phyloP scores from a whole-genome alignment of 1,140 invertebrate species.

The Drosophila aff. region DNA sequence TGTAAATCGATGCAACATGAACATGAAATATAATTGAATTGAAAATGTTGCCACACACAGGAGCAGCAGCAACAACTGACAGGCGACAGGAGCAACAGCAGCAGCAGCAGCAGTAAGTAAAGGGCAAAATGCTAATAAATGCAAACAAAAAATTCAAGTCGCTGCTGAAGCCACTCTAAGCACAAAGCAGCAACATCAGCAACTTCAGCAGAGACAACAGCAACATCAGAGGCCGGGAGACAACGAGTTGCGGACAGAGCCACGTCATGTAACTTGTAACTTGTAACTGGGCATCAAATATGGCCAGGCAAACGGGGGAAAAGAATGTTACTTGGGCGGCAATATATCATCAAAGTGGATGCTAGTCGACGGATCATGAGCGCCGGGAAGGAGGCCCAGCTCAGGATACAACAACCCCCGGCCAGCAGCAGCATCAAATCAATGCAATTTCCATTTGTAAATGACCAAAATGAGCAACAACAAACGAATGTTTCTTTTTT shows the following conservation, averaged over 20 bases:
- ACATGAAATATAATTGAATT: conserved; percentile 84
- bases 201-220: conserved; percentile 47
- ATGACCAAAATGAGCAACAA: conserved; percentile 72
- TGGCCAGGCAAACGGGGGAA: conserved; percentile 44
- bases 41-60: conserved; percentile 80
- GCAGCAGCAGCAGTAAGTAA: conserved; percentile 24
- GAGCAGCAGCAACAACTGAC: conserved; percentile 62
- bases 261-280: conserved; percentile 78
- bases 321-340: conserved; percentile 59
- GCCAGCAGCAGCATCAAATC: conserved; percentile 61
- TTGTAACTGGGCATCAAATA: conserved; percentile 75
- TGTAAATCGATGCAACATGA: conserved; percentile 83
- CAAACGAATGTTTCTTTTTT: conserved; percentile 42
- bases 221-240: conserved; percentile 32
- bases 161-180: conserved; percentile 43
- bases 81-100: conserved; percentile 55
- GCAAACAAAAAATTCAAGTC: conserved; percentile 53
- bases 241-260: conserved; percentile 55
- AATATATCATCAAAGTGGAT: conserved; percentile 79
- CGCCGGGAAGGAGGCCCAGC: conserved; percentile 1
- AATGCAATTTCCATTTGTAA: conserved; percentile 84
- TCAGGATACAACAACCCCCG: conserved; percentile 23
- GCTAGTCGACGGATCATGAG: conserved; percentile 44
- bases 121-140: conserved; percentile 83
- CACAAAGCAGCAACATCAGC: conserved; percentile 72